Base-by-base conservation (phyloP, 2,888 invertebrate species). In the Salpingus planirostris region DNA sequence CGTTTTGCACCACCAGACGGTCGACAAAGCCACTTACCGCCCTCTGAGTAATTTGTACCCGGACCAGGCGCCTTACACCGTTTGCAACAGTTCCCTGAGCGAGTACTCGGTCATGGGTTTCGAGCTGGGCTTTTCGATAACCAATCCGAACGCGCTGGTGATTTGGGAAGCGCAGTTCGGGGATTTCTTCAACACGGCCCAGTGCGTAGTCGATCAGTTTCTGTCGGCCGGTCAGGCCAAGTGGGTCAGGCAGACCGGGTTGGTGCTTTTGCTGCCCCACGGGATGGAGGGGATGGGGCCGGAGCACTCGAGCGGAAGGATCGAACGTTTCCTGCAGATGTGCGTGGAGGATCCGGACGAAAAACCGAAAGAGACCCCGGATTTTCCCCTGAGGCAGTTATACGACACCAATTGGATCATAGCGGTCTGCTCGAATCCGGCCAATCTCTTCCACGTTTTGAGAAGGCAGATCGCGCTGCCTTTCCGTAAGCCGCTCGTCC, bases 341-440 rank as follows among this genome's bases (percentile, higher is more conserved):
- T 89, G 86, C 54, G 80, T 89, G 36, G 96, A 97, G 59, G 96
- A 98, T 61, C 88, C 91, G 31, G 93, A 93, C 62, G 83, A 88
- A 61, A 86, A 91, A 74, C 92, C 92, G 30, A 83, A 85, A 0
- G 84, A 85, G 59, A 83, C 83, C 57, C 83, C 83, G 49, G 44
- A 49, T 14, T 91, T 89, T 54, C 78, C 80, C 27, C 86, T 93
- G 27, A 80, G 92, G 28, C 97, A 98, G 65, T 73, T 97, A 43
- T 89, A 95, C 63, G 95, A 96, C 62, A 89, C 83, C 65, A 98
- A 98, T 68, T 90, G 89, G 90, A 87, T 91, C 55, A 87, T 89
- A 36, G 91, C 91, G 28, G 96, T 97, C 68, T 87, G 89, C 65
- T 88, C 93, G 33, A 86, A 89, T 3, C 97, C 97, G 2, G 96